Percentiles rank a stretch among this genome's conserved stretches.
These are phyloP conservation scores for Onychorhynchus coronatus DNA, from an alignment of 2,113 vertebrate genomes.

Conservation along the genomic window DNA sequence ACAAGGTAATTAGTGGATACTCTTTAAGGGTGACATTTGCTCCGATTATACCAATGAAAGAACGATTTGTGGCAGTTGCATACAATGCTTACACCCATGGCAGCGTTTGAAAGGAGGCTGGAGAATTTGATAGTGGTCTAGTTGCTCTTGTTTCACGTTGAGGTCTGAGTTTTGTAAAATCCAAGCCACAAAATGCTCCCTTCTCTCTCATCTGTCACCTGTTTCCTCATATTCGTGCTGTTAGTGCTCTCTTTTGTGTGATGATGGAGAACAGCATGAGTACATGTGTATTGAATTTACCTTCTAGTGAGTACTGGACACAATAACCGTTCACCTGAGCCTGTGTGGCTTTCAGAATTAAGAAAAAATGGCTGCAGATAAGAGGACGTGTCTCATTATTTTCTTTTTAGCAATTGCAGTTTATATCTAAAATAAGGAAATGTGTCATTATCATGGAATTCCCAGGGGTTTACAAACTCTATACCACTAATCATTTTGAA, in stretches of 20 bases:
- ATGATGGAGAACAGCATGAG: neutral
- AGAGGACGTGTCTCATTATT: neutral
- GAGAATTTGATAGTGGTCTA: neutral
- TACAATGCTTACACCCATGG: neutral
- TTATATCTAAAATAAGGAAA: neutral
- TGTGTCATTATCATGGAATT: neutral
- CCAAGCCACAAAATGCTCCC: neutral
- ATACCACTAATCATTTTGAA: neutral
- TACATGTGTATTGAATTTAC: neutral
- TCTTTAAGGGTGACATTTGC: neutral
- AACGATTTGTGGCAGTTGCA: neutral
- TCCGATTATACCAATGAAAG: neutral
- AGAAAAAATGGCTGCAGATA: neutral
- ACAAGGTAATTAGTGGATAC: neutral
- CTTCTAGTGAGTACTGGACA: neutral
- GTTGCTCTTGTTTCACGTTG: neutral
- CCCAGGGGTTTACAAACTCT: neutral
- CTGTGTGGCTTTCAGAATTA: neutral
- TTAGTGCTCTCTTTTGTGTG: neutral
- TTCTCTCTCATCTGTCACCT: neutral
- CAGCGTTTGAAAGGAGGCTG: neutral
- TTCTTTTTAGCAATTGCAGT: neutral
- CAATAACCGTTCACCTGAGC: neutral
- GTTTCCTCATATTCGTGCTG: neutral
- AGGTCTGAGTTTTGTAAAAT: neutral